Evolutionary conservation across 2,888 invertebrate species (phyloP).

Genomic region (Chymomyza caudatula): DNA sequence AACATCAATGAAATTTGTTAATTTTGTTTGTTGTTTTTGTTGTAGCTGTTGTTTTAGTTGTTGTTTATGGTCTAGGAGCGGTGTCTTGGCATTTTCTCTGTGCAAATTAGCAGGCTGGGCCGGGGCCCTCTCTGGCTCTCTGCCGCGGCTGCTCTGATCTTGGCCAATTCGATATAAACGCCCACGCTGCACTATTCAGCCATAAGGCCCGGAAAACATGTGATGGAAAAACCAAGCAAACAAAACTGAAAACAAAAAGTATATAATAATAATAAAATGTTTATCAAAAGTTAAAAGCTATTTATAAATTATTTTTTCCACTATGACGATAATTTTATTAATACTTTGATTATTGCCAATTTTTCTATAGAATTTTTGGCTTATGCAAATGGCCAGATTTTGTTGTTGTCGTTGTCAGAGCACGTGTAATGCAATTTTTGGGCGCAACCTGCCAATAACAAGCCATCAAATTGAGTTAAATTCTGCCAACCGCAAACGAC

Average conservation of each 20-base stretch:
- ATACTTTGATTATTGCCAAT: conserved; percentile 36
- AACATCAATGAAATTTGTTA: conserved; percentile 44
- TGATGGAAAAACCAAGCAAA: not conserved
- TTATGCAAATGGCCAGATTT: not conserved
- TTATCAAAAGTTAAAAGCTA: not conserved
- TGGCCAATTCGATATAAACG: conserved; percentile 1
- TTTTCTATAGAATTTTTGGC: conserved; percentile 24
- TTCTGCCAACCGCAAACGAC: conserved; percentile 20
- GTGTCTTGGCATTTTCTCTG: conserved; percentile 13
- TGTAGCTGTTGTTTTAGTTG: conserved; percentile 19
- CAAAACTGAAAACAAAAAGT: not conserved
- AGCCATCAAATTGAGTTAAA: conserved; percentile 46
- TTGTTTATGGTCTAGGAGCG: conserved; percentile 38
- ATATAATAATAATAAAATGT: not conserved
- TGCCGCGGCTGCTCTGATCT: not conserved
- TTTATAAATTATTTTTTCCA: not conserved
- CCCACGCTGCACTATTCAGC: conserved; percentile 37
- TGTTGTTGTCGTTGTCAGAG: conserved; percentile 16
- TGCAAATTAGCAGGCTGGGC: not conserved
- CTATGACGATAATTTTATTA: conserved; percentile 50
- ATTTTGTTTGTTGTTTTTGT: conserved; percentile 26
- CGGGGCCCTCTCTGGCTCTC: not conserved
- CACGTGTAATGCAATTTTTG: not conserved
- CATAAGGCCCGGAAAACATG: not conserved
- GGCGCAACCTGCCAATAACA: not conserved